Base-by-base conservation (phyloP, 2,888 invertebrate species). In the Pomacea canaliculata region DNA sequence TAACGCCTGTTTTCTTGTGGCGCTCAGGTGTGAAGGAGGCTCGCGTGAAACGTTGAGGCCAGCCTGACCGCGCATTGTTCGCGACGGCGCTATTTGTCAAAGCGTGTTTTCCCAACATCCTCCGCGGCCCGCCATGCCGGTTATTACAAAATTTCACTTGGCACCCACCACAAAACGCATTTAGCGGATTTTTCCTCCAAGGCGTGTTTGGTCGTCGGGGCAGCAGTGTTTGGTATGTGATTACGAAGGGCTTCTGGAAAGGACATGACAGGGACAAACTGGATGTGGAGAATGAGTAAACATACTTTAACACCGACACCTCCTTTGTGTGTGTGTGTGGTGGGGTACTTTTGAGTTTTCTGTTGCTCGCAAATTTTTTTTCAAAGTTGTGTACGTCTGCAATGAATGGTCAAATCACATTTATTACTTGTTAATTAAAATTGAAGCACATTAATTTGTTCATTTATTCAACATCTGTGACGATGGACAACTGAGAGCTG, bases 131-230 rank as follows among this genome's bases (percentile, higher is more conserved):
- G 70, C 56, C 70, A 56, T 59, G 49, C 56, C 59, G 70, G 56
- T 70, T 70, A 70, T 70, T 70, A 59, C 59, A 70, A 70, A 56
- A 70, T 59, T 56, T 70, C 70, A 51, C 70, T 59, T 56, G 70
- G 70, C 56, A 19, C 37, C 37, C 56, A 59, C 70, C 59, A 70
- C 23, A 56, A 59, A 70, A 59, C 70, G 59, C 59, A 27, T 70
- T 49, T n/a, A 70, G 68, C 68, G 49, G 48, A 48, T 49, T 23
- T 18, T 37, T 70, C 23, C 49, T 48, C 23, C 48, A n/a, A 67
- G 27, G 18, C 18, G 48, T 48, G 18, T 23, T 27, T 65, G 65
- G 23, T 8, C 37, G 9, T n/a, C 23, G 18, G 67, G 13, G 13
- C 8, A 27, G 7, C 63, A 2, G 63, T 63, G 63, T 63, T 63